These are phyloP conservation scores for Ophion ventricosus DNA, from an alignment of 2,888 invertebrate species.

Conservation along the genomic window DNA sequence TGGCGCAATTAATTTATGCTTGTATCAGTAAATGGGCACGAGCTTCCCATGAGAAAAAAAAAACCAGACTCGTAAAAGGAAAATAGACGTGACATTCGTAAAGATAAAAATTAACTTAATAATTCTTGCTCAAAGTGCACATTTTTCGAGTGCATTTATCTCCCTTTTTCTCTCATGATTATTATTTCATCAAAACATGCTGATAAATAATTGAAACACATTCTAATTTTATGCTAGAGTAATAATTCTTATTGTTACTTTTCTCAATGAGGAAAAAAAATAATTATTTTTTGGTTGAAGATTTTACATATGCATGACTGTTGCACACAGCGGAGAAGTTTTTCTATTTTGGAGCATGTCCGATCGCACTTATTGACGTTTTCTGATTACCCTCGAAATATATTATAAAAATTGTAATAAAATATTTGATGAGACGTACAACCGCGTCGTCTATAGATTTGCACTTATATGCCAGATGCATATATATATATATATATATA, in stretches of 20 bases:
- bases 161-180: too few relatives aligned
- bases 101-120: too few relatives aligned
- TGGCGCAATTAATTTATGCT: too few relatives aligned
- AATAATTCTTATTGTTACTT: background rate
- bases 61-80: too few relatives aligned
- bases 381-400: slow-evolving; percentile 61
- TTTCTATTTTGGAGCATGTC: slow-evolving; percentile 36
- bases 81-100: too few relatives aligned
- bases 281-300: background rate
- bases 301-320: slow-evolving; percentile 26
- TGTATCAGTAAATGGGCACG: too few relatives aligned
- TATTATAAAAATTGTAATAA: slow-evolving; percentile 73
- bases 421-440: slow-evolving; percentile 63
- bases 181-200: too few relatives aligned
- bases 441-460: slow-evolving; percentile 8
- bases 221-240: background rate
- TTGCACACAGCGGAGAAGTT: slow-evolving; percentile 29
- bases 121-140: too few relatives aligned
- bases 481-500: background rate
- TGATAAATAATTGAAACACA: too few relatives aligned
- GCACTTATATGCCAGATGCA: slow-evolving; percentile 6
- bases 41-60: too few relatives aligned
- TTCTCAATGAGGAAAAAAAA: background rate
- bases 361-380: background rate
- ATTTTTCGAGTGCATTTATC: too few relatives aligned